Conservation (phyloP, 2,888 invertebrate genomes). For the Pandemis heparana region DNA sequence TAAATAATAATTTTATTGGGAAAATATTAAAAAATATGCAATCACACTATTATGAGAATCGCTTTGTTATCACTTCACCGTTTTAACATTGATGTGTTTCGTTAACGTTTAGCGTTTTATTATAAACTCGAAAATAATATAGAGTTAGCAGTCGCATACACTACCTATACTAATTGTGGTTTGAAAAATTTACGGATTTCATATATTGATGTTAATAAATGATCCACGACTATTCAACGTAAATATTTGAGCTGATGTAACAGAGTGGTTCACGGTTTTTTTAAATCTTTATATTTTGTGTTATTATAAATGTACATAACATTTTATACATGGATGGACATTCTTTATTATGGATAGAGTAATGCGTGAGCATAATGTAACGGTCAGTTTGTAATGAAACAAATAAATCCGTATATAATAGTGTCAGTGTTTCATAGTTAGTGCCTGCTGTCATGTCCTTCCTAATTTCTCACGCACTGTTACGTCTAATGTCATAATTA, state of each 20-base stretch:
- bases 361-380: too few species aligned
- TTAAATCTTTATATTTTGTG: neutral
- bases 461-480: neutral
- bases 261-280: neutral
- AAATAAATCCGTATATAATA: too few species aligned
- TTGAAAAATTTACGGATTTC: neutral
- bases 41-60: too few species aligned
- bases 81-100: too few species aligned
- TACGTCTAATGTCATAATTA: neutral
- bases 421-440: neutral
- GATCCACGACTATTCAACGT: neutral
- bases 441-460: neutral
- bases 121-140: neutral
- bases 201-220: neutral
- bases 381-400: too few species aligned
- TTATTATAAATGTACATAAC: neutral
- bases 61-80: too few species aligned
- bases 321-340: neutral
- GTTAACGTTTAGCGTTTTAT: neutral
- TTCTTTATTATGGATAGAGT: neutral
- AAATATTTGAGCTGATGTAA: conserved; percentile 5
- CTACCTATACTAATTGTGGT: neutral
- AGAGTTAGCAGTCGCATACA: neutral
- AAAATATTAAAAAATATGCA: too few species aligned
- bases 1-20: too few species aligned